Base-by-base conservation (phyloP, 2,113 vertebrate genomes). In the Cyanoderma ruficeps region DNA sequence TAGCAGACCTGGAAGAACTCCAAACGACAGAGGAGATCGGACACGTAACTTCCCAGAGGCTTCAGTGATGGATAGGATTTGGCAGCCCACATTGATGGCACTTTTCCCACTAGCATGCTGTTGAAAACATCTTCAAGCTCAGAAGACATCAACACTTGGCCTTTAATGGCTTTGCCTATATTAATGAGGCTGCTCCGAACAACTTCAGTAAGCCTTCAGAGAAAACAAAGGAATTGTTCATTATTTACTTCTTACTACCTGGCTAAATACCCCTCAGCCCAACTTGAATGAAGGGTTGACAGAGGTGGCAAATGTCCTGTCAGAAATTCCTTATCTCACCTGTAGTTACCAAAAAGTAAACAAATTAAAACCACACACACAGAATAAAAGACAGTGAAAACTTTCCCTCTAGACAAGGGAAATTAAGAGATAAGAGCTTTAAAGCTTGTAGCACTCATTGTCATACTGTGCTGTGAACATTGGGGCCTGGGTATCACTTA, bases 11-110 rank as follows among this genome's bases (percentile, higher is more conserved):
- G 98, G 35, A 99, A 98, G 96, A 99, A 98, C 70, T 94, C 93
- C 91, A 99, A 91, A 44, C 99, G 98, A 72, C 98, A 96, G 60
- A 99, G 95, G 9, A 99, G 98, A 94, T 99, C 99, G 0, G 98
- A 96, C 87, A 99, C 92, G 0, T 99, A 99, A 97, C 99, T 98
- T 37, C 99, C 99, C 83, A 99, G 90, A 1, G 98, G 98, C 94
- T 99, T 99, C 90, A 99, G 98, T 2, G 99, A 99, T 6, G 99
- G 99, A 78, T 99, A 99, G 22, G 98, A 99, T 91, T 99, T 99
- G 75, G 98, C 89, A n/a, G 98, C 98, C 99, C 99, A 99, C 98
- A 98, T 97, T 12, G 97, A 78, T 17, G 99, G 99, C 71, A 99
- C 98, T 96, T 98, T 99, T 75, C 99, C 99, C 68, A 99, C 70